These are phyloP conservation scores for Drosophila picticornis DNA, from an alignment of 2,888 invertebrate genomes.

Conservation along the genomic window DNA sequence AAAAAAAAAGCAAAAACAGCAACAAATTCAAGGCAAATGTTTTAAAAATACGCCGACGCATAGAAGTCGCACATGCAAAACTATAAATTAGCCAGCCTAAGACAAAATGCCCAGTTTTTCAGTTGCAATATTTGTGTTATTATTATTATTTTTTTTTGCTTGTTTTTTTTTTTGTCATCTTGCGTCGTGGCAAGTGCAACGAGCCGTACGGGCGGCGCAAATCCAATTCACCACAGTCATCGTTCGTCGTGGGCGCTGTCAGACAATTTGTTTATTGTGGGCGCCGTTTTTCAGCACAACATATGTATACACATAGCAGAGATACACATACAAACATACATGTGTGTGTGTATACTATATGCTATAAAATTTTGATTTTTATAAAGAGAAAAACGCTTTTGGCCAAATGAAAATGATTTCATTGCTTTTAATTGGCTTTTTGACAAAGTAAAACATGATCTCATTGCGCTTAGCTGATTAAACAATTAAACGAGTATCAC, in stretches of 20 bases:
- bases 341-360: constrained; percentile 4
- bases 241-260: constrained; percentile 63
- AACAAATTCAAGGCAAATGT: constrained; percentile 69
- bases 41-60: constrained; percentile 71
- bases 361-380: constrained; percentile 28
- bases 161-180: constrained; percentile 38
- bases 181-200: constrained; percentile 51
- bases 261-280: constrained; percentile 76
- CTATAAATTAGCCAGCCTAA: constrained; percentile 58
- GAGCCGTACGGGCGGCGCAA: constrained; percentile 58
- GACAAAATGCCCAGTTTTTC: constrained; percentile 33
- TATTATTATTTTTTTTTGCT: neutral
- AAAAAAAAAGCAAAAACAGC: constrained; percentile 19
- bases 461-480: constrained; percentile 56
- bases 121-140: constrained; percentile 27
- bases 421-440: constrained; percentile 58
- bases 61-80: constrained; percentile 53
- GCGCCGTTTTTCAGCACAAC: constrained; percentile 56
- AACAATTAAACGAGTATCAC: constrained; percentile 29
- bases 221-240: constrained; percentile 76
- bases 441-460: constrained; percentile 70
- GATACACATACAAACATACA: neutral
- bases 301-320: constrained; percentile 15
- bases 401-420: constrained; percentile 64
- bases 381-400: constrained; percentile 33